phyloP scores from a whole-genome alignment of 2,113 vertebrate genomes.

The Hippopotamus amphibius region DNA sequence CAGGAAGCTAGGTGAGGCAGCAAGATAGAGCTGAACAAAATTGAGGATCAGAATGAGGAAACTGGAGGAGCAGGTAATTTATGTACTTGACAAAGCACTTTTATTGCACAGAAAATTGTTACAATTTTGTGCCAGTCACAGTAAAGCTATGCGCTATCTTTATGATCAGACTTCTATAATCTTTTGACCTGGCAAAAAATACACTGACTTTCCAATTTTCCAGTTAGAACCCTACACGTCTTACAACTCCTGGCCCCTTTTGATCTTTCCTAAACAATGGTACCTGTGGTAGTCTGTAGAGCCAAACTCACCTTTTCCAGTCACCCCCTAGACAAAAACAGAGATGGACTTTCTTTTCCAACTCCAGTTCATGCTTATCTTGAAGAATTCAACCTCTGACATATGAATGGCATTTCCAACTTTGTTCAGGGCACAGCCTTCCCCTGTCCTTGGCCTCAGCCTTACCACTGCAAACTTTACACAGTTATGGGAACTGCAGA shows the following conservation, averaged over 20 bases:
- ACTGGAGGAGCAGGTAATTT: background rate
- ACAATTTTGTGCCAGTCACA: background rate
- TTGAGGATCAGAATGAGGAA: background rate
- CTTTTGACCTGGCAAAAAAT: background rate
- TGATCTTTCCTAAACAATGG: background rate
- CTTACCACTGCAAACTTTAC: no score
- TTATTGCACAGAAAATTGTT: slow-evolving; percentile 1
- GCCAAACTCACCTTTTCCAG: background rate
- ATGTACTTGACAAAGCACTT: background rate
- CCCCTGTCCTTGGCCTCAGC: background rate
- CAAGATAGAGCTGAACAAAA: background rate
- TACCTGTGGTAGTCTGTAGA: background rate
- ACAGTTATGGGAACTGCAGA: rapidly evolving
- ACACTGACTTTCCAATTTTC: background rate
- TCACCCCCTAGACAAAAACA: background rate
- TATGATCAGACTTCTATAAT: background rate
- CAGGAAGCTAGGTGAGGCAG: background rate
- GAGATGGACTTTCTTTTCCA: background rate
- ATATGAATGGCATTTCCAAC: rapidly evolving
- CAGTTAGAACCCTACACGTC: background rate
- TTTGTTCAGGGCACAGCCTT: background rate
- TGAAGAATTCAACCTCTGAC: background rate
- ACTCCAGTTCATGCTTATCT: background rate
- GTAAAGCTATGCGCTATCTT: background rate
- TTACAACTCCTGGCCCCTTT: background rate